phyloP scores from a whole-genome alignment of 2,113 vertebrate species.

The Merops nubicus region DNA sequence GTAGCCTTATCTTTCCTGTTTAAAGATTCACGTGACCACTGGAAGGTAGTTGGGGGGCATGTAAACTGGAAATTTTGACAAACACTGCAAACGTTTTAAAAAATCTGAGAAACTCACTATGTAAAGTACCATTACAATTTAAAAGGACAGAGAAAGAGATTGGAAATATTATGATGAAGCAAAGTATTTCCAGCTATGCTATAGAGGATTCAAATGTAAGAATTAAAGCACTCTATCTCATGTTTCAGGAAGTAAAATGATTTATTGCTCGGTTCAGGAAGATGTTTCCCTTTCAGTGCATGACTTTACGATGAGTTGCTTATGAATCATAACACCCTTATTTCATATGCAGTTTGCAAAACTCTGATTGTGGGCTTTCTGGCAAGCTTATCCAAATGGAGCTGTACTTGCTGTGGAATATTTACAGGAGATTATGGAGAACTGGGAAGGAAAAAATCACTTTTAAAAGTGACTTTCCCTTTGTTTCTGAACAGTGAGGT shows the following conservation, averaged over 20 bases:
- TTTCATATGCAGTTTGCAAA: background rate
- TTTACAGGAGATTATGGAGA: background rate
- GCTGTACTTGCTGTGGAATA: background rate
- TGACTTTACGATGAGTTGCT: background rate
- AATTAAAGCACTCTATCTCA: background rate
- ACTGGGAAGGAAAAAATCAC: background rate
- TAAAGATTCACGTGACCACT: background rate
- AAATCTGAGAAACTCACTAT: background rate
- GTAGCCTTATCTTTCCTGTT: background rate
- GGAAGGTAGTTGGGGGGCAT: background rate
- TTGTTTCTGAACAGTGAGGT: background rate
- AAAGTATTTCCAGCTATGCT: background rate
- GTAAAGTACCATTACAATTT: background rate
- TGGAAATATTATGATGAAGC: background rate
- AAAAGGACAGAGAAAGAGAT: background rate
- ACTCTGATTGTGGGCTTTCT: background rate
- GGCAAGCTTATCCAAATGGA: background rate
- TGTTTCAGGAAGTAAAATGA: conserved; percentile 1
- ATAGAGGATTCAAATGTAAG: background rate
- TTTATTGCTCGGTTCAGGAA: background rate
- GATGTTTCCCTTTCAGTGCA: background rate
- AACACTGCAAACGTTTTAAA: background rate
- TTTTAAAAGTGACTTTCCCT: background rate
- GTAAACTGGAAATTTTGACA: background rate
- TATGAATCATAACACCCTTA: background rate